Base-by-base conservation (phyloP, 1,140 invertebrate species). In the Vanessa atalanta region DNA sequence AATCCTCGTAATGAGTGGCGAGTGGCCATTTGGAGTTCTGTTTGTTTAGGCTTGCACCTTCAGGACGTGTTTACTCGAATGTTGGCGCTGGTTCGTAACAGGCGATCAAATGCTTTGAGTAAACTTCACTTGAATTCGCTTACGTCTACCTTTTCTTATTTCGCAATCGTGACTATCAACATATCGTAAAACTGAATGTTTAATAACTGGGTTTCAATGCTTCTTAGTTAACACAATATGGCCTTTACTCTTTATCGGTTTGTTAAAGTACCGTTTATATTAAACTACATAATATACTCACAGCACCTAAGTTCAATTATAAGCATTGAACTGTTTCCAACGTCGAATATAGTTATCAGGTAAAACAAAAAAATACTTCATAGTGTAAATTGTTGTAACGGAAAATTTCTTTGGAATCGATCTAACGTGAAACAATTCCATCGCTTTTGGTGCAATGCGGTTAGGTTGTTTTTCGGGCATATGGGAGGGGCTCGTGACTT, bases 1-100 rank as follows among this genome's bases (percentile, higher is more conserved):
- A 66, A 78, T 60, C 64, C 74, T 53, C 68, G 47, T 79, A 71
- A 79, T 65, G 72, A 66, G 75, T 69, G 71, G 69, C 67, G 57
- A 69, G 71, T 60, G 71, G 63, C 66, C 61, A 76, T 73, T 76
- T 71, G 69, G 16, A 76, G 61, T 63, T 74, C 57, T 76, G 74
- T 76, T 76, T 63, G 71, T 70, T 74, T 76, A 76, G 71, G 69
- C 47, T 64, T 65, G 73, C 70, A 72, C 70, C 63, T 72, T 57
- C 53, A 65, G 51, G 63, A 72, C 63, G 43, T 60, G 77, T 78
- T 75, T 72, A 78, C 73, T 57, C 63, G 51, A 65, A 65, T 57
- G 65, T 72, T 13, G 70, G 50, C 55, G 57, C 63, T 70, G 53
- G 68, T 57, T 50, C 57, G 47, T 70, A 70, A 70, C 57, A 60